A percentile compares a stretch with the other conserved stretches of the same genome.
Evolutionary conservation across 2,888 invertebrate species (phyloP).

Genomic region (Operophtera brumata): DNA sequence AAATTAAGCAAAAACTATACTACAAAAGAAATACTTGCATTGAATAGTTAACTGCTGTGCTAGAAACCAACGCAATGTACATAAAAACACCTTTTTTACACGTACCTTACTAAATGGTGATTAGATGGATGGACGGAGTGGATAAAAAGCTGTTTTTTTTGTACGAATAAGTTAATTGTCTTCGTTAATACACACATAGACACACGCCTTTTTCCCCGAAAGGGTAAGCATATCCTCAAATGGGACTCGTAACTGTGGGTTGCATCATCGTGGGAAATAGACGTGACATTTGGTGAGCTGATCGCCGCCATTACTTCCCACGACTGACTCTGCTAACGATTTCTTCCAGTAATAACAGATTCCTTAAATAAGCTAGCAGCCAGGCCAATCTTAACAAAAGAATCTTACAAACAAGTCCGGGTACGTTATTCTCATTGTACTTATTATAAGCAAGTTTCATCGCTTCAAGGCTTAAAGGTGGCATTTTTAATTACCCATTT

Average conservation of each 20-base stretch:
- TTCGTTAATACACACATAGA: not conserved
- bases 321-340: too few relatives aligned
- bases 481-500: not conserved
- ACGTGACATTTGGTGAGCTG: too few relatives aligned
- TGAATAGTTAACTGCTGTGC: conserved; percentile 35
- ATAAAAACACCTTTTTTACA: conserved; percentile 11
- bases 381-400: too few relatives aligned
- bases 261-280: too few relatives aligned
- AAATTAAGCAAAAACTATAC: conserved; percentile 45
- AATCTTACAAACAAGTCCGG: too few relatives aligned
- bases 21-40: conserved; percentile 42
- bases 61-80: conserved; percentile 9
- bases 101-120: conserved; percentile 14
- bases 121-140: conserved; percentile 12
- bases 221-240: too few relatives aligned
- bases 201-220: too few relatives aligned
- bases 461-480: not conserved
- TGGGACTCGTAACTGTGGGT: too few relatives aligned
- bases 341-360: too few relatives aligned
- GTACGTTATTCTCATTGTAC: too few relatives aligned
- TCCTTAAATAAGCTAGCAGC: too few relatives aligned
- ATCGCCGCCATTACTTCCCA: too few relatives aligned
- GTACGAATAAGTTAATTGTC: not conserved
- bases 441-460: not conserved
- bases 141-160: conserved; percentile 7